Conservation (phyloP, 2,888 invertebrate genomes). For the Apotomis capreana region DNA sequence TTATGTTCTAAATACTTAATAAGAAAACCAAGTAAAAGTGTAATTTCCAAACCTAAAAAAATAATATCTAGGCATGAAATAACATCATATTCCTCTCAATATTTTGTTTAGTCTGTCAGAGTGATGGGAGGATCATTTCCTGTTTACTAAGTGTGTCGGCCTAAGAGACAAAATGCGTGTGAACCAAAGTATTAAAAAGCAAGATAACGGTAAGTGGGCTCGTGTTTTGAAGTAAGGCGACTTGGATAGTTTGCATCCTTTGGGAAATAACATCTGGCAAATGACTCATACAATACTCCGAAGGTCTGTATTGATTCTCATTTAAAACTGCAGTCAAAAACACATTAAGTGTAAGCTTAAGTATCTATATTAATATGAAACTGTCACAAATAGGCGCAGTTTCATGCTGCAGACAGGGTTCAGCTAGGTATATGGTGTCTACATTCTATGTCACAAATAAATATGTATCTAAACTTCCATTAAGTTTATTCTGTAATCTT, state of each 20-base stretch:
- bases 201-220: conserved; percentile 64
- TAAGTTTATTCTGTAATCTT: no score
- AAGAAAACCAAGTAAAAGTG: neutral
- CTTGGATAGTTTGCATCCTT: conserved; percentile 52
- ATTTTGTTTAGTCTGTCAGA: conserved; percentile 1
- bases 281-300: conserved; percentile 35
- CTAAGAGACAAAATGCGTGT: conserved; percentile 51
- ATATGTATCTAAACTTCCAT: no score
- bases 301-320: conserved; percentile 1
- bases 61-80: neutral
- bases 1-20: no score
- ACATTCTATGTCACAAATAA: no score
- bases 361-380: no score
- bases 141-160: conserved; percentile 7
- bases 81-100: neutral
- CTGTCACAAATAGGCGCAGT: no score
- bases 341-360: no score
- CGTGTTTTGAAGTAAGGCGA: conserved; percentile 62
- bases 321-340: neutral
- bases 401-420: no score
- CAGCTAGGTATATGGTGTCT: no score
- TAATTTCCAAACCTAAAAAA: neutral
- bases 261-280: conserved; percentile 57
- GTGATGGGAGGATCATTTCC: neutral
- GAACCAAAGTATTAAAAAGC: conserved; percentile 49